Conservation (phyloP, 2,888 invertebrate genomes). For the Eupsilia transversa region DNA sequence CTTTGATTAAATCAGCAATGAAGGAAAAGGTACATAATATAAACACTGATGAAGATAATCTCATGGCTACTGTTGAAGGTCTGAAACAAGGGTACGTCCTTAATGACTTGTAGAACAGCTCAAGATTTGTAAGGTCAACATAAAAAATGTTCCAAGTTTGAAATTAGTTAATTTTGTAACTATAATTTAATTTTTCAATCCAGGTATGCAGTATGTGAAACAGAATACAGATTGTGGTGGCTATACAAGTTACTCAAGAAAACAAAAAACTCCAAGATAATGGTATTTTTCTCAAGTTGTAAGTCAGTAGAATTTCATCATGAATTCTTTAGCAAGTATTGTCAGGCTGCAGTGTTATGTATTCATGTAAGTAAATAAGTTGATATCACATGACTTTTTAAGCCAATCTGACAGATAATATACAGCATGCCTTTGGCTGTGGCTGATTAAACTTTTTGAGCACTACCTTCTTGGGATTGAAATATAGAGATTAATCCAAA, state of each 20-base stretch:
- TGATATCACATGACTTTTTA: background rate
- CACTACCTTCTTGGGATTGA: background rate
- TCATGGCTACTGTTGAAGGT: conserved; percentile 95
- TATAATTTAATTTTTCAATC: conserved; percentile 45
- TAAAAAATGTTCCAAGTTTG: background rate
- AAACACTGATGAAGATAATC: conserved; percentile 96
- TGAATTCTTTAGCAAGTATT: conserved; percentile 96
- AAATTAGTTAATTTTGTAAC: background rate
- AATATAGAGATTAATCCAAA: background rate
- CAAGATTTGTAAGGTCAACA: background rate
- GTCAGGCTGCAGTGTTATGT: conserved; percentile 96
- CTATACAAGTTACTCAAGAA: conserved; percentile 99
- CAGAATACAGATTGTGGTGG: conserved; percentile 97
- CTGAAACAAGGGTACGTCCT: conserved; percentile 92
- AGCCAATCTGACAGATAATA: background rate
- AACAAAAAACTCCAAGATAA: conserved; percentile 97
- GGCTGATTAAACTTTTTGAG: background rate
- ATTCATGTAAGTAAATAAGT: conserved; percentile 95
- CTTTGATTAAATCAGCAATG: conserved; percentile 95
- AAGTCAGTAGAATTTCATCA: conserved; percentile 98
- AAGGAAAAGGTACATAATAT: conserved; percentile 97
- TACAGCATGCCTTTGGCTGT: background rate
- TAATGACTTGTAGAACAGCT: background rate
- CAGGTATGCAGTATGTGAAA: conserved; percentile 97
- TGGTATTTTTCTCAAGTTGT: conserved; percentile 99